A percentile compares a stretch with the other conserved stretches of the same genome.
Conservation (phyloP, 2,888 invertebrate species). For the Stomorhina lunata region DNA sequence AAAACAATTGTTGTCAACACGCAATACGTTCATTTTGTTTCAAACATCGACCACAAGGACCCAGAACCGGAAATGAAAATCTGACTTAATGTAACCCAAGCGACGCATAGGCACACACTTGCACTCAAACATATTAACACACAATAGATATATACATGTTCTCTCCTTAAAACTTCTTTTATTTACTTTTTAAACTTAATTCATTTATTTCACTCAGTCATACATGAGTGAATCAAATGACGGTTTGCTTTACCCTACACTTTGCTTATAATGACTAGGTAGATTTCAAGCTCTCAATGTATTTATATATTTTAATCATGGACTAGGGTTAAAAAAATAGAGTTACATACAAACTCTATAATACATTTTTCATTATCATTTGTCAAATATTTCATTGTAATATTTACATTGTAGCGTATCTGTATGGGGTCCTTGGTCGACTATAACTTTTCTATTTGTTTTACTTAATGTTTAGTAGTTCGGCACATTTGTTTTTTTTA, state of each 20-base stretch:
- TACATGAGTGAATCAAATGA: conserved; percentile 32
- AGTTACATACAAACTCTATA: too few relatives aligned
- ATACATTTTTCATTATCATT: too few relatives aligned
- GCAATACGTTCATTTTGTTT: conserved; percentile 67
- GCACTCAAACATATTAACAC: not conserved
- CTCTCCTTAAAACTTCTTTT: not conserved
- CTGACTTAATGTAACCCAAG: conserved; percentile 66
- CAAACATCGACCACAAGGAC: conserved; percentile 23
- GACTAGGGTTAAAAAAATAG: too few relatives aligned
- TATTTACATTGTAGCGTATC: too few relatives aligned
- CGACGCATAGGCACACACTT: conserved; percentile 4
- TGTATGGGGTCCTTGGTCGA: too few relatives aligned
- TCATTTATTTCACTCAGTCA: conserved; percentile 43
- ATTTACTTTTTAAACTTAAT: conserved; percentile 28
- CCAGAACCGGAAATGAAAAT: conserved; percentile 61
- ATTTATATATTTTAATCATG: too few relatives aligned
- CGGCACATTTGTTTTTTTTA: not conserved
- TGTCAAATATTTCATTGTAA: too few relatives aligned
- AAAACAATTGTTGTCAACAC: conserved; percentile 65
- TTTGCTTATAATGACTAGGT: too few relatives aligned
- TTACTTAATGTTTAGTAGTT: not conserved
- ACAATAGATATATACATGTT: not conserved
- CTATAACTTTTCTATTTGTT: not conserved
- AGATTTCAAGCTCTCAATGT: too few relatives aligned
- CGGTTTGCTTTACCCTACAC: conserved; percentile 8